These are phyloP conservation scores for Eristalis arbustorum DNA, from an alignment of 2,888 invertebrate genomes.

Conservation along the genomic window DNA sequence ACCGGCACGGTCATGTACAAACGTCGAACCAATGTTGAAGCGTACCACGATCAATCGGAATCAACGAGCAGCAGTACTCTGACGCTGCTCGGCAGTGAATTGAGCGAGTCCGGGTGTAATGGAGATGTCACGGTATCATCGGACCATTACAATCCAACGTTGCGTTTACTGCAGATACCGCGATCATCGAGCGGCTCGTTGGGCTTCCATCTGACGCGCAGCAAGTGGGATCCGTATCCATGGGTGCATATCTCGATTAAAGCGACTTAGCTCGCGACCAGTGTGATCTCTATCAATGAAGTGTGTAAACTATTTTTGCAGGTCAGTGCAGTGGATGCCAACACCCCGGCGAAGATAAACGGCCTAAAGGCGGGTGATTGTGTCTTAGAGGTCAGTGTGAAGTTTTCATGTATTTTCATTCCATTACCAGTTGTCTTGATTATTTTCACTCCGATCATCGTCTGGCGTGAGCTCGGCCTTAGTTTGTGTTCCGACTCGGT, in stretches of 20 bases:
- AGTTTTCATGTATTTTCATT: not conserved
- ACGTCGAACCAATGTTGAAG: slow-evolving; percentile 46
- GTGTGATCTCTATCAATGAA: slow-evolving; percentile 18
- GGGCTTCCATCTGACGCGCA: slow-evolving; percentile 87
- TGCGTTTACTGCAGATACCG: slow-evolving; percentile 82
- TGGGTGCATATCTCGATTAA: slow-evolving; percentile 84
- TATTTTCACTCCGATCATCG: no score
- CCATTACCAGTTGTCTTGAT: not conserved
- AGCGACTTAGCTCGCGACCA: not conserved
- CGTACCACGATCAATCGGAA: slow-evolving; percentile 48
- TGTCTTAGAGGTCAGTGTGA: slow-evolving; percentile 84
- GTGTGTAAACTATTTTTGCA: slow-evolving; percentile 72
- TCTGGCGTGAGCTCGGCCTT: no score
- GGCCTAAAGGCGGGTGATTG: slow-evolving; percentile 88
- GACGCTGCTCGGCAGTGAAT: slow-evolving; percentile 16
- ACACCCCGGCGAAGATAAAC: slow-evolving; percentile 84
- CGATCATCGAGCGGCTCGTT: slow-evolving; percentile 83
- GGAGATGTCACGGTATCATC: slow-evolving; percentile 28
- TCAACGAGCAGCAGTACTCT: slow-evolving; percentile 34
- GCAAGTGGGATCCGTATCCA: slow-evolving; percentile 91
- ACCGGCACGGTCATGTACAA: slow-evolving; percentile 48
- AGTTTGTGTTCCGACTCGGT: no score
- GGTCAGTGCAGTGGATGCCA: slow-evolving; percentile 84
- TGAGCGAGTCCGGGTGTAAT: slow-evolving; percentile 9
- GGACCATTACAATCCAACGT: slow-evolving; percentile 75